Evolutionary conservation across 2,888 invertebrate genomes (phyloP), one percentile per base, ranked within the genome.

Genomic region (Agrypnus murinus): DNA sequence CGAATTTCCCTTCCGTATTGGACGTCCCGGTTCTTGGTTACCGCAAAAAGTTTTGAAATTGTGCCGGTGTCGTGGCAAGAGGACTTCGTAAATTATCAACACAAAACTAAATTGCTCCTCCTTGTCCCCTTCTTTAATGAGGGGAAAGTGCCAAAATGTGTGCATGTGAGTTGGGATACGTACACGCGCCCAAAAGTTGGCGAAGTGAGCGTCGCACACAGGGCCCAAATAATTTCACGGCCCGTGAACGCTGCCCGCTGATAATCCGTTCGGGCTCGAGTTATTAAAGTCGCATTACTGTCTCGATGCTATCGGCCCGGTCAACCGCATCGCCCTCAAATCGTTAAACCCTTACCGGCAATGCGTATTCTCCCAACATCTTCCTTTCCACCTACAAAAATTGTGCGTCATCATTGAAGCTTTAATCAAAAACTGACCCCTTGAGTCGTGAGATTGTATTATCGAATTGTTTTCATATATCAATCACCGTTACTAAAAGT

Each of bases 261-360:
- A 69, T 69, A 69, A 69, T 63, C 46, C 69, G 48, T 57, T 64
- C 64, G 63, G 60, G 60, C 64, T 63, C 38, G 48, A 60, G 69
- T 69, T 69, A 69, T 69, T 69, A 69, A 69, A 69, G 69, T 69
- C 69, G 69, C 63, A 69, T 69, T 69, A 69, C 69, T 64, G 55
- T 70, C 70, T 59, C 60, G 70, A 70, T 70, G 59, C 14, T 65
- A 70, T 70, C 70, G 70, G 68, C 34, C 48, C 69, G 64, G 69
- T 63, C 69, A 69, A 69, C 69, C 69, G 69, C 69, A 48, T 68
- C 63, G 58, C 63, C 55, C 57, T 48, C n/a, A 12, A 66, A 66
- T 60, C 62, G 55, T 71, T 66, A 73, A 65, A 65, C n/a, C n/a
- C 69, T 59, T 25, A 25, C 25, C 60, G 48, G 38, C 57, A 58